Evolutionary conservation across 2,797 vertebrate species (phyloP).

Genomic region (Eulemur mongoz): DNA sequence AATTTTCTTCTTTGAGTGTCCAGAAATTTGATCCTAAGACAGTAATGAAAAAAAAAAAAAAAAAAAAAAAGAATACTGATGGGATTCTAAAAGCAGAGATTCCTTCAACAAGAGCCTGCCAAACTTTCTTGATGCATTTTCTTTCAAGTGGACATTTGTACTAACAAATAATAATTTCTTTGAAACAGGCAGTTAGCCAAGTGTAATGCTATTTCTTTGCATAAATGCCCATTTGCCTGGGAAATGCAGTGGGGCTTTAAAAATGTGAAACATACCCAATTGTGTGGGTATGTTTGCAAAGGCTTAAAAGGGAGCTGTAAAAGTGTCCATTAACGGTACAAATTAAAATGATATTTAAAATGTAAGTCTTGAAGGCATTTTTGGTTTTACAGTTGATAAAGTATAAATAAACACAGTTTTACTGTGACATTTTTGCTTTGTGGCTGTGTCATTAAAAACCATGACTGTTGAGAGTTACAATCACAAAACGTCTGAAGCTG

Average conservation of each 20-base stretch:
- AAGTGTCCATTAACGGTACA: slow-evolving; percentile 36
- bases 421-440: neutral
- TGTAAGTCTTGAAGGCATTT: neutral
- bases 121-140: slow-evolving; percentile 1
- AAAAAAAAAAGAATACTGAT: neutral
- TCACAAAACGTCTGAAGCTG: neutral
- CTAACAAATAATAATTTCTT: slow-evolving; percentile 49
- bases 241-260: slow-evolving; percentile 42
- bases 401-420: slow-evolving; percentile 28
- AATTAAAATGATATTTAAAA: slow-evolving; percentile 49
- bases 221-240: slow-evolving; percentile 34
- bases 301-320: neutral
- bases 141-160: slow-evolving; percentile 33
- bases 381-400: neutral
- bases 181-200: slow-evolving; percentile 26
- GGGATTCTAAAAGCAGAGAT: neutral
- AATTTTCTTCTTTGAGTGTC: neutral
- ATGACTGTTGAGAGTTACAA: slow-evolving; percentile 12
- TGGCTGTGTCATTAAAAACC: neutral
- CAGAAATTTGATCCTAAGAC: slow-evolving; percentile 35
- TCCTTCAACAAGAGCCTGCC: neutral
- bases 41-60: neutral
- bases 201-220: slow-evolving; percentile 29
- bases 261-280: slow-evolving; percentile 21
- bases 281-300: slow-evolving; percentile 46